Evolutionary conservation across 2,888 invertebrate genomes (phyloP).

Genomic region (Agonopterix arenella): DNA sequence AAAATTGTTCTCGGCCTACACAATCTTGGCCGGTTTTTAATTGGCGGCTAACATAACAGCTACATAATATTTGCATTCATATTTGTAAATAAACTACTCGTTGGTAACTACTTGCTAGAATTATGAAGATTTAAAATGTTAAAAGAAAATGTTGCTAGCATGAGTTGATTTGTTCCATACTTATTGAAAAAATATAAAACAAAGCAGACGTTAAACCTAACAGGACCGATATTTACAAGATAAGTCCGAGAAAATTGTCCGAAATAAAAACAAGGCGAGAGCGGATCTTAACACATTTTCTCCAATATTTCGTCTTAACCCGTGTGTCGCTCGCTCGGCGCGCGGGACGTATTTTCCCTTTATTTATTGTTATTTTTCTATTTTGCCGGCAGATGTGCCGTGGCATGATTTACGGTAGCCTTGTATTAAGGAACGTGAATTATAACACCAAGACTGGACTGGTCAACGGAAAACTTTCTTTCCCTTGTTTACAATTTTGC

Average conservation of each 20-base stretch:
- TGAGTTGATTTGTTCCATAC: too few species aligned
- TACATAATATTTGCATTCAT: neutral
- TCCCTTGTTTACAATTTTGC: neutral
- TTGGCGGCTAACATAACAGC: constrained; percentile 3
- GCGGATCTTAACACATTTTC: constrained; percentile 17
- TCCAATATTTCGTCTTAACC: constrained; percentile 40
- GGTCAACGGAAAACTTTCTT: constrained; percentile 28
- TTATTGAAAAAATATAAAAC: too few species aligned
- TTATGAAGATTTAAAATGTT: too few species aligned
- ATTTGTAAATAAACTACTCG: too few species aligned
- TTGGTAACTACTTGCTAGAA: too few species aligned
- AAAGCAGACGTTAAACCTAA: too few species aligned
- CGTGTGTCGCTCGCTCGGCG: constrained; percentile 20
- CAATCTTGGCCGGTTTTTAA: constrained; percentile 1
- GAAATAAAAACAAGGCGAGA: constrained; percentile 7
- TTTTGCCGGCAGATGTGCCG: constrained; percentile 74
- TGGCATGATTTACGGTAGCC: constrained; percentile 62
- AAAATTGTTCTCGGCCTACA: constrained; percentile 3
- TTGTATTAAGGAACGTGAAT: constrained; percentile 67
- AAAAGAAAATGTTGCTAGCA: too few species aligned
- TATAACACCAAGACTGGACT: constrained; percentile 40
- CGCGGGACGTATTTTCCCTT: constrained; percentile 38
- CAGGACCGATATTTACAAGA: too few species aligned
- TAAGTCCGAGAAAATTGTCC: neutral
- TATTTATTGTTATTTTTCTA: constrained; percentile 78